Evolutionary conservation across 2,113 vertebrate genomes (phyloP), one percentile per base, ranked within the genome.

Genomic region (Mohoua ochrocephala): DNA sequence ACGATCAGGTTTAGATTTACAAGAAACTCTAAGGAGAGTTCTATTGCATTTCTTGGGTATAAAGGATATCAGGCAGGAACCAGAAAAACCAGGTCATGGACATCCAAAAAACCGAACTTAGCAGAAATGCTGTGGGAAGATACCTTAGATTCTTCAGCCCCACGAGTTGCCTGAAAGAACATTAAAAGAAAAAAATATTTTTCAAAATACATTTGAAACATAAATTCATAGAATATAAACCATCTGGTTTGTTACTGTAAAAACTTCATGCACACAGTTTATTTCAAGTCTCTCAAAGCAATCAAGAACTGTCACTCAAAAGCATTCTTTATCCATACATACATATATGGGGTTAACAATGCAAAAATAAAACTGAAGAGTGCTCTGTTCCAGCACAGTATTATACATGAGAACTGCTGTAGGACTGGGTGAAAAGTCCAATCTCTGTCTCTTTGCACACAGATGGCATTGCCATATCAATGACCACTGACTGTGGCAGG

Each of bases 41-140:
- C 77, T 50, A 9, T 4, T 63, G 42, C 14, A 45, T 75, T 94
- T 59, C 52, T 82, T 69, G 67, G 73, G 8, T 15, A 57, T 41
- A 97, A 99, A 99, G 99, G 99, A 99, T 99, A 99, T 99, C 97
- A 78, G 99, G 99, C 77, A 99, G 96, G 95, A 99, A 99, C 98
- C 98, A 99, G 86, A 99, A 95, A 95, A 98, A 98, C 98, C 99
- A 99, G n/a, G 99, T 99, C 94, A 98, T 54, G 53, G 98, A 97
- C 98, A 99, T 99, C 99, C 99, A 99, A 97, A 99, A 99, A 41
- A 98, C 13, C 4, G 99, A 99, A 73, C 99, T 98, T 93, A 99
- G 97, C 71, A 99, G 98, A 91, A 98, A 71, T 9, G 98, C 88
- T n/a, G 98, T 87, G 22, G 99, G 99, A 59, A 99, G 91, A 57